Evolutionary conservation across 2,797 vertebrate species (phyloP).

Genomic region (Gymnocypris eckloni): DNA sequence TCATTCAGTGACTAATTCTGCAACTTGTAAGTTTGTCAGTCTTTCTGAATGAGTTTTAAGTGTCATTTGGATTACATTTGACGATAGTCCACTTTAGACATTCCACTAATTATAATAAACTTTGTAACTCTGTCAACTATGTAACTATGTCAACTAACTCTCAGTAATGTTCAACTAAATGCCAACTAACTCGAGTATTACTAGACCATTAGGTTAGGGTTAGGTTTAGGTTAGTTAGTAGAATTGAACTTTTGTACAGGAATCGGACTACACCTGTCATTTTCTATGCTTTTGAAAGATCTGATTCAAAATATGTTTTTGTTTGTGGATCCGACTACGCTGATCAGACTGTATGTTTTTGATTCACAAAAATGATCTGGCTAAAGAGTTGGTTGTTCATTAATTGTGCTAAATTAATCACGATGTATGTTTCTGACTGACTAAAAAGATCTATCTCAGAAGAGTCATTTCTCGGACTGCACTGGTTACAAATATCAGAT

Average conservation of each 20-base stretch:
- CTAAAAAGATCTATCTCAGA: not conserved
- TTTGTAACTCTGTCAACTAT: too few species aligned
- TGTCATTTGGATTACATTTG: not conserved
- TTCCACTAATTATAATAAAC: too few species aligned
- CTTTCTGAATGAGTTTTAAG: not conserved
- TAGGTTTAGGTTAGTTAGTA: not conserved
- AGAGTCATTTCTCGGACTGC: not conserved
- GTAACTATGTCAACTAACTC: too few species aligned
- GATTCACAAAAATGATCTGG: not conserved
- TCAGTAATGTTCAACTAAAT: too few species aligned
- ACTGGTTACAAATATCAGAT: not conserved
- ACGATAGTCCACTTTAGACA: too few species aligned
- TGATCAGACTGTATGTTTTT: not conserved
- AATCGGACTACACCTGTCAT: not conserved
- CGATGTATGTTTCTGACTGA: not conserved
- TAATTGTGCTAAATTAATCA: not conserved
- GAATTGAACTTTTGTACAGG: not conserved
- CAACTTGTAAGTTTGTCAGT: not conserved
- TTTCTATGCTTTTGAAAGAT: not conserved
- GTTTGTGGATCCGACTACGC: not conserved
- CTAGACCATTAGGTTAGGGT: too few species aligned
- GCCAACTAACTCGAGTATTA: too few species aligned
- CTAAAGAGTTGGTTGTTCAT: too few species aligned
- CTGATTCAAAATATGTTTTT: not conserved
- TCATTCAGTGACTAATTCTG: not conserved